Conservation (phyloP, 2,888 invertebrate species). For the Bombylius major region DNA sequence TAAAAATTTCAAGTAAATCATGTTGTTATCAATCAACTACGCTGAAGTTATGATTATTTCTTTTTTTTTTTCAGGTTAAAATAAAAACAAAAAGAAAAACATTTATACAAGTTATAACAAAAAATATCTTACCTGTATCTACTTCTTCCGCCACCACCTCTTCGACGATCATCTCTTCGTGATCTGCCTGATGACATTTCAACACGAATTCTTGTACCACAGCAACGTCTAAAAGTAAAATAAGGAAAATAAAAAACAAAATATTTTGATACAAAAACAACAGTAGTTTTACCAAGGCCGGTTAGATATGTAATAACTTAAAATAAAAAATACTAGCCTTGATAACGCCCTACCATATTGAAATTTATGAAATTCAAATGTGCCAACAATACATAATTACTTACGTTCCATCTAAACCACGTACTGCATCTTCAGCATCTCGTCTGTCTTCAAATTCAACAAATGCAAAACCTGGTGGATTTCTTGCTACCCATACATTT, state of each 20-base stretch:
- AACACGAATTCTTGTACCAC: constrained; percentile 78
- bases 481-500: constrained; percentile 85
- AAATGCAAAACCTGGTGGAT: constrained; percentile 82
- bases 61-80: too few species aligned
- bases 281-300: too few species aligned
- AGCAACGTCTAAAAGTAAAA: constrained; percentile 54
- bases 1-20: too few species aligned
- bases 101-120: background rate
- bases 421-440: constrained; percentile 74
- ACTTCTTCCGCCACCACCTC: constrained; percentile 29
- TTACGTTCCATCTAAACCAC: constrained; percentile 70
- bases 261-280: too few species aligned
- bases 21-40: too few species aligned
- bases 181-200: constrained; percentile 88
- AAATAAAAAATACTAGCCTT: too few species aligned
- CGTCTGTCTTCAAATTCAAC: constrained; percentile 76
- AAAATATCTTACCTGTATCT: constrained; percentile 16
- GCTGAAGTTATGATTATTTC: too few species aligned
- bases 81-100: too few species aligned
- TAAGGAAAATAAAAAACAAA: too few species aligned
- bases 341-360: too few species aligned
- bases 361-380: too few species aligned
- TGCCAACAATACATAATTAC: constrained; percentile 23
- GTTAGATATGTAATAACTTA: too few species aligned
- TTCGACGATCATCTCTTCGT: constrained; percentile 51